Base-by-base conservation (phyloP, 2,113 vertebrate species). In the Sylvietta virens region DNA sequence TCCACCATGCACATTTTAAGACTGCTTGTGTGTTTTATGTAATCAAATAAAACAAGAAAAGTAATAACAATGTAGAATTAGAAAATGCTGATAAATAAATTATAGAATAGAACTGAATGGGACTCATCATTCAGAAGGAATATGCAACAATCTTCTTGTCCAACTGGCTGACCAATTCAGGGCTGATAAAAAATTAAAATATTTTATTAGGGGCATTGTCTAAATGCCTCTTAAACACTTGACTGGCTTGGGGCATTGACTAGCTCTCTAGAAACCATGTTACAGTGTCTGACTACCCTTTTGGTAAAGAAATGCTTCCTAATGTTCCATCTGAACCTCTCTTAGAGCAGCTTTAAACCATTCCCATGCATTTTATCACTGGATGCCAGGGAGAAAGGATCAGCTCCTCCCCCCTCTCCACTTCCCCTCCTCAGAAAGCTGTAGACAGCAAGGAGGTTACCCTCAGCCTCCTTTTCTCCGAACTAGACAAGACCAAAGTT, bases 301-400 rank as follows among this genome's bases (percentile, higher is more conserved):
- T 82, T 1, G 0, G 11, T 42, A 88, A 50, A 71, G 7, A 70
- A 85, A 45, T 33, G 2, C 1, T 51, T 80, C 39, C 30, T 79
- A 28, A 37, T 40, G 3, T 61, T 24, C 13, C n/a, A 20, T 53
- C n/a, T 70, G 33, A 85, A 53, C 16, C 7, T 81, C 13, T 17
- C 7, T 8, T 45, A n/a, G 5, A 3, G 3, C 26, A 87, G 4
- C 18, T 86, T 76, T 33, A 4, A 72, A 77, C 21, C 3, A 21
- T 50, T 81, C 5, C 16, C n/a, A 6, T 5, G 0, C 1, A 1
- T 50, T 28, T 11, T 56, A 1, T 56, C 24, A 22, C 21, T 33
- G 19, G 27, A 40, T 44, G 9, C 3, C 19, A 53, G 13, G 13
- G 19, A 65, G 13, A 70, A 82, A 50, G 64, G 15, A 8, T 73